These are phyloP conservation scores for Drosophila obscura DNA, from an alignment of 1,140 invertebrate genomes.

Conservation along the genomic window DNA sequence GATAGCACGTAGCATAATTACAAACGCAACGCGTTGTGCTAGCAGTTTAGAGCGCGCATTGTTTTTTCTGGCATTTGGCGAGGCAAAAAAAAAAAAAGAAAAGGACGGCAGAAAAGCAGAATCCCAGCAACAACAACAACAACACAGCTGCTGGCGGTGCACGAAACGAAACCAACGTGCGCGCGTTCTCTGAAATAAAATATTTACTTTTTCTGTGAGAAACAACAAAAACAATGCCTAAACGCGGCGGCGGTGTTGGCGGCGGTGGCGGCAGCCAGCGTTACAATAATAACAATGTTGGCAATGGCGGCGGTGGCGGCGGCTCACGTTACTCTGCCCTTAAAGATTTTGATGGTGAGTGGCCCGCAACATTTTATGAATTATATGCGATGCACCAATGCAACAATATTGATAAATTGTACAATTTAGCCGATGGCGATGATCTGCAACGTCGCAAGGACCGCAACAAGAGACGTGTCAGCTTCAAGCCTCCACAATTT, in stretches of 20 bases:
- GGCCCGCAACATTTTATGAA: no score
- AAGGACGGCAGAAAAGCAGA: background rate
- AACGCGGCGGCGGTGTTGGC: slow-evolving; percentile 59
- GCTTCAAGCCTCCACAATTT: slow-evolving; percentile 70
- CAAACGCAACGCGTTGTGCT: no score
- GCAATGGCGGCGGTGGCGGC: slow-evolving; percentile 30
- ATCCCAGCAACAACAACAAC: background rate
- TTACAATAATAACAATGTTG: slow-evolving; percentile 7
- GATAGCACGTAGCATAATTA: no score
- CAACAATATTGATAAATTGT: background rate
- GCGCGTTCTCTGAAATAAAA: slow-evolving; percentile 1
- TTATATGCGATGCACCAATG: background rate
- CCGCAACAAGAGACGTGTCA: slow-evolving; percentile 74
- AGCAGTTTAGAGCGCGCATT: background rate
- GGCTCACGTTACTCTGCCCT: slow-evolving; percentile 65
- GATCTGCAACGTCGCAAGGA: slow-evolving; percentile 69
- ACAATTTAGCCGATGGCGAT: slow-evolving; percentile 24
- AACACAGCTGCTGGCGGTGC: no score
- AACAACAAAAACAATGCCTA: slow-evolving; percentile 60
- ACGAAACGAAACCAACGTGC: slow-evolving; percentile 23
- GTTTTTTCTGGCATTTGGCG: background rate
- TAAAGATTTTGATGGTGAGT: slow-evolving; percentile 68
- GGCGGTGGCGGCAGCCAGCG: slow-evolving; percentile 41
- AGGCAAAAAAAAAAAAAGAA: background rate
- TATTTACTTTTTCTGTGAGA: background rate